A percentile compares a stretch with the other conserved stretches of the same genome.
phyloP scores from a whole-genome alignment of 2,113 vertebrate genomes.

The Fulica atra region DNA sequence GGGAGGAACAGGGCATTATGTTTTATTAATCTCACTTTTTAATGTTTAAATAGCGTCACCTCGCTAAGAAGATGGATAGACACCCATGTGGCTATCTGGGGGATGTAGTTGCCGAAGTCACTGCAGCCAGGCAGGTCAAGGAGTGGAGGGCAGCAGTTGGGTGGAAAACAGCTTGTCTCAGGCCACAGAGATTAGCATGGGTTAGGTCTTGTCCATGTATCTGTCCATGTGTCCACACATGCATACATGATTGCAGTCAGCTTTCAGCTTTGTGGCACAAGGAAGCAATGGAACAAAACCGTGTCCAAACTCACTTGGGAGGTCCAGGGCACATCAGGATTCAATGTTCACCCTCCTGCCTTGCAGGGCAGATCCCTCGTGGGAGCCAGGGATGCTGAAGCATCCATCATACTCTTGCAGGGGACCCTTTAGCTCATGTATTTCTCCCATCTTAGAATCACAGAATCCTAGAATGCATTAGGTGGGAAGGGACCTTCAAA shows the following conservation, averaged over 20 bases:
- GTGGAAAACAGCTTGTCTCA: background rate
- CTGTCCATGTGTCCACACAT: too few relatives aligned
- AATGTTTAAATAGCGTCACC: accelerated
- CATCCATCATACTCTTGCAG: accelerated
- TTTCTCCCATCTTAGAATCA: background rate
- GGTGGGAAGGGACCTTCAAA: too few relatives aligned
- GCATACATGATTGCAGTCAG: background rate
- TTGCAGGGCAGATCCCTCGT: background rate
- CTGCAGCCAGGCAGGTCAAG: accelerated
- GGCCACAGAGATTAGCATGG: background rate
- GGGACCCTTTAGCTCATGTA: background rate
- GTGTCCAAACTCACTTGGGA: background rate
- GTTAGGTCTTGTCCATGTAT: background rate
- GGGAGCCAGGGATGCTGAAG: background rate
- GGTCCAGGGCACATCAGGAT: background rate
- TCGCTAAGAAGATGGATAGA: background rate
- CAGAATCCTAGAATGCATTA: too few relatives aligned
- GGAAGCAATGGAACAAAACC: background rate
- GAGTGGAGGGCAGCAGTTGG: background rate
- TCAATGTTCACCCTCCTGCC: background rate
- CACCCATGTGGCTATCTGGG: accelerated
- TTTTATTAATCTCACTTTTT: conserved; percentile 14
- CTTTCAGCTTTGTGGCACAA: background rate
- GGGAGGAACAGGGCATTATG: background rate
- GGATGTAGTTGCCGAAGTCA: background rate